Percentiles rank a stretch among this genome's conserved stretches.
Evolutionary conservation across 2,797 vertebrate species (phyloP).

Genomic region (Enoplosus armatus): DNA sequence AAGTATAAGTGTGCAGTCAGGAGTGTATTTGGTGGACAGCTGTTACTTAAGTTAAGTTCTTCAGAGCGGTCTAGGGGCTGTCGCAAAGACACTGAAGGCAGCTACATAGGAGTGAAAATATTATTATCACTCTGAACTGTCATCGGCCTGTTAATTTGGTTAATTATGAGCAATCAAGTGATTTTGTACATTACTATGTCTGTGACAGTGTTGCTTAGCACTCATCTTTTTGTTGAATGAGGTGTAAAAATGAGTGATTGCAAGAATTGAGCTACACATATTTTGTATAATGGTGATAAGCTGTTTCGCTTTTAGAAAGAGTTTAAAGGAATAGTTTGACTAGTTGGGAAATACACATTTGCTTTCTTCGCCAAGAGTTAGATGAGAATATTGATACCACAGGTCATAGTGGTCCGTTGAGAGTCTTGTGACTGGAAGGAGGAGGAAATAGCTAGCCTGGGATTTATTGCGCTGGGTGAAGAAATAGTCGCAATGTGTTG

Average conservation of each 20-base stretch:
- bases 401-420: neutral
- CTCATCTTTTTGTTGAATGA: neutral
- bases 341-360: neutral
- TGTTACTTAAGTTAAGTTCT: slow-evolving; percentile 11
- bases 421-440: neutral
- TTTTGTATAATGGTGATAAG: neutral
- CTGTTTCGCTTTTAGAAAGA: neutral
- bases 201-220: neutral
- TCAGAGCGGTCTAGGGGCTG: neutral
- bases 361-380: neutral
- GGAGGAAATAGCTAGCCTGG: neutral
- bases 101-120: neutral
- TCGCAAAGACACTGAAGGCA: neutral
- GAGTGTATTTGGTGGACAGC: slow-evolving; percentile 26
- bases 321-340: neutral
- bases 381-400: neutral
- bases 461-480: neutral
- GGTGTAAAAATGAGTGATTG: neutral
- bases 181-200: neutral
- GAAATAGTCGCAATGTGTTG: neutral
- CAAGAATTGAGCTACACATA: neutral
- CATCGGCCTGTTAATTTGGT: neutral
- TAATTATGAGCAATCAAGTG: neutral
- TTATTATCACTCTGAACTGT: neutral
- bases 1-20: slow-evolving; percentile 8